Percentiles rank a stretch among this genome's conserved stretches.
phyloP scores from a whole-genome alignment of 2,113 vertebrate genomes.

The Anser cygnoides region DNA sequence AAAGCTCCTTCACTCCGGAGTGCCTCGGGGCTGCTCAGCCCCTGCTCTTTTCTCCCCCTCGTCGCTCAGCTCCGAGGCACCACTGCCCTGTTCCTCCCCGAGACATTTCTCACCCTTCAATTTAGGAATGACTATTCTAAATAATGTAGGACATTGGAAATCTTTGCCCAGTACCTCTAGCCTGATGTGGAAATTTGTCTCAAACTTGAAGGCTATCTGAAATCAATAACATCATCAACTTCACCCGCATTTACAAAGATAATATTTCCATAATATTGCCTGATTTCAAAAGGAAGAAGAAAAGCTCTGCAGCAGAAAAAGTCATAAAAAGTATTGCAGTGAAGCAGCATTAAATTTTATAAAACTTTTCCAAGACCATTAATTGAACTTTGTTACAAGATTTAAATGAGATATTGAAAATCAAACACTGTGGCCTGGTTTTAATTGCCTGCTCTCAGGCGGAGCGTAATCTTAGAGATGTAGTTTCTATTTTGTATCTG shows the following conservation, averaged over 20 bases:
- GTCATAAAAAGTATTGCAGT: background rate
- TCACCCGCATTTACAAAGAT: slow-evolving; percentile 13
- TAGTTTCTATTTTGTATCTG: background rate
- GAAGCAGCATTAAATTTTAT: background rate
- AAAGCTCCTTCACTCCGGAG: background rate
- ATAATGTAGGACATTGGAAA: background rate
- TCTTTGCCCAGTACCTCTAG: slow-evolving; percentile 28
- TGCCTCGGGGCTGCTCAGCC: background rate
- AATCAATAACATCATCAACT: slow-evolving; percentile 45
- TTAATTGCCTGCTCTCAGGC: background rate
- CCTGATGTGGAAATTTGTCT: slow-evolving; percentile 23
- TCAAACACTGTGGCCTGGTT: background rate
- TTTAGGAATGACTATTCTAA: background rate
- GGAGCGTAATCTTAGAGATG: background rate
- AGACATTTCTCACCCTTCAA: background rate
- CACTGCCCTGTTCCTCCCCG: background rate
- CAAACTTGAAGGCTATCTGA: slow-evolving; percentile 14
- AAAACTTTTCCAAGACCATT: slow-evolving; percentile 21
- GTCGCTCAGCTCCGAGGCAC: accelerated
- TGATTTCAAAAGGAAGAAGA: slow-evolving; percentile 4
- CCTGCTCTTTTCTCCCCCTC: accelerated
- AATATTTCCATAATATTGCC: slow-evolving; percentile 30
- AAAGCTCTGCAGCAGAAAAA: background rate
- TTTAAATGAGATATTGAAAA: slow-evolving; percentile 64
- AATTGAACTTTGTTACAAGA: slow-evolving; percentile 37